Percentiles rank a stretch among this genome's conserved stretches.
These are phyloP conservation scores for Sebastes iracundus DNA, from an alignment of 2,797 vertebrate species.

Conservation along the genomic window DNA sequence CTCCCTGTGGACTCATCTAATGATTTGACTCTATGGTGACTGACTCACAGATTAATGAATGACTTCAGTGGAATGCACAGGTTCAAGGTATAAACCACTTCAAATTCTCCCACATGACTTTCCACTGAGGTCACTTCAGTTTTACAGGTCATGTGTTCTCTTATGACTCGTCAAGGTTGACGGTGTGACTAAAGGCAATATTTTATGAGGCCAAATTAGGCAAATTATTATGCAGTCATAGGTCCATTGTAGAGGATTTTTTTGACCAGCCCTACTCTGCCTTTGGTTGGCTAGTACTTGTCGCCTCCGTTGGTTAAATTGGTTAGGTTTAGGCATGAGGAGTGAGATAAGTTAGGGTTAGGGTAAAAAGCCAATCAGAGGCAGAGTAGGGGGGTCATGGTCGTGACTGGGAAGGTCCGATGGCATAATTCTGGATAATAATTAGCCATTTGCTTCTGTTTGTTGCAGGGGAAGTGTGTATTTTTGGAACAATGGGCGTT, in stretches of 20 bases:
- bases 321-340: too few relatives aligned
- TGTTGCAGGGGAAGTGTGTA: too few relatives aligned
- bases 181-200: background rate
- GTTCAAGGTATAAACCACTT: constrained; percentile 69
- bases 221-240: too few relatives aligned
- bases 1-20: background rate
- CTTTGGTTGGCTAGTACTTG: background rate
- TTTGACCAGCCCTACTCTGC: too few relatives aligned
- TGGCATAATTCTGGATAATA: too few relatives aligned
- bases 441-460: too few relatives aligned
- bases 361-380: too few relatives aligned
- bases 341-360: too few relatives aligned
- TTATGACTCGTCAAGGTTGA: background rate
- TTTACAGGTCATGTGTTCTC: background rate
- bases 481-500: background rate
- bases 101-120: constrained; percentile 35
- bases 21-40: background rate
- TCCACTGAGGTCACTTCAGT: background rate
- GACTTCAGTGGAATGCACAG: constrained; percentile 32
- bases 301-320: background rate
- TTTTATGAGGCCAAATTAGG: background rate
- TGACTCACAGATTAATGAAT: constrained; percentile 60
- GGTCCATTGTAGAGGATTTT: too few relatives aligned
- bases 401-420: too few relatives aligned
- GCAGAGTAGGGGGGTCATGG: too few relatives aligned